Percentiles rank a stretch among this genome's conserved stretches.
Evolutionary conservation across 2,888 invertebrate genomes (phyloP).

Genomic region (Cartodere bifasciata): DNA sequence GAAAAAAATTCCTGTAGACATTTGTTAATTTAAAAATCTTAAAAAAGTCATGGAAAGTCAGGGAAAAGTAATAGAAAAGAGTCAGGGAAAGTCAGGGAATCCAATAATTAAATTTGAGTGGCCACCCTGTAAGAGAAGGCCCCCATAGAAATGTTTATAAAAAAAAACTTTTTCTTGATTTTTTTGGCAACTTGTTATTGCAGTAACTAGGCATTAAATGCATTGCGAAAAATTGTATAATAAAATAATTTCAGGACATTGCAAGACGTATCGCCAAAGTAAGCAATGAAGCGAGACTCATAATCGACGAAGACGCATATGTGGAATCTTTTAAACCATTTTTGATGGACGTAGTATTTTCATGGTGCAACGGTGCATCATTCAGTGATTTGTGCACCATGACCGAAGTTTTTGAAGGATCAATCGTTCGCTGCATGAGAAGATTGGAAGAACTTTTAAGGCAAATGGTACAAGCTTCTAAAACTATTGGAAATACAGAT

Average conservation of each 20-base stretch:
- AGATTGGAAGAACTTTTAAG: slow-evolving; percentile 89
- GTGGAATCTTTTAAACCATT: slow-evolving; percentile 87
- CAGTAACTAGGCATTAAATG: too few relatives aligned
- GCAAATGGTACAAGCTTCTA: slow-evolving; percentile 91
- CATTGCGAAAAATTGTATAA: too few relatives aligned
- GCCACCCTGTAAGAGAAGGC: too few relatives aligned
- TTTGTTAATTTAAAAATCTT: too few relatives aligned
- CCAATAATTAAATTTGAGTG: too few relatives aligned
- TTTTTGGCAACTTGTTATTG: too few relatives aligned
- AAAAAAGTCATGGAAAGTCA: too few relatives aligned
- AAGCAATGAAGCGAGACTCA: slow-evolving; percentile 71
- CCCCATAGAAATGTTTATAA: too few relatives aligned
- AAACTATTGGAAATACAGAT: slow-evolving; percentile 92
- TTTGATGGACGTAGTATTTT: slow-evolving; percentile 92
- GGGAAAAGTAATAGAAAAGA: too few relatives aligned
- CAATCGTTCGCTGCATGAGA: slow-evolving; percentile 85
- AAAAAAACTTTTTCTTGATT: too few relatives aligned
- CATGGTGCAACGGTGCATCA: slow-evolving; percentile 89
- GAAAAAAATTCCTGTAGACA: too few relatives aligned
- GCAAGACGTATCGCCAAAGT: slow-evolving; percentile 86
- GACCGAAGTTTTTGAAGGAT: slow-evolving; percentile 94
- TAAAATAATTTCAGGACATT: slow-evolving; percentile 70
- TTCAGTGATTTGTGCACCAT: slow-evolving; percentile 90
- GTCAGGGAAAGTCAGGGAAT: too few relatives aligned
- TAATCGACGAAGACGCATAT: slow-evolving; percentile 80